A percentile compares a stretch with the other conserved stretches of the same genome.
Evolutionary conservation across 2,113 vertebrate species (phyloP).

Genomic region (Gallinago media): DNA sequence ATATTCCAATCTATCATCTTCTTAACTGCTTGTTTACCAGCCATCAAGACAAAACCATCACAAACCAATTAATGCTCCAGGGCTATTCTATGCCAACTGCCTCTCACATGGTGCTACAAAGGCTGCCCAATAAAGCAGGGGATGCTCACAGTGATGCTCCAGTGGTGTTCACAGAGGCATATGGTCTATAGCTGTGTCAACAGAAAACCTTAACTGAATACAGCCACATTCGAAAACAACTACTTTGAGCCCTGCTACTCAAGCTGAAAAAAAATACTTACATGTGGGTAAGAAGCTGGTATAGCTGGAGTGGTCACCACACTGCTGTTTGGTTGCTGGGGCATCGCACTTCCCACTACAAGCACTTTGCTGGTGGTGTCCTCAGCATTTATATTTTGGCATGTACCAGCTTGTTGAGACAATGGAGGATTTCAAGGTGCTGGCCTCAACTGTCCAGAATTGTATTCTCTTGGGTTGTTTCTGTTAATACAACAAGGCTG

Average conservation of each 20-base stretch:
- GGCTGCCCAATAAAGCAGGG: background rate
- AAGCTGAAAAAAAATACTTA: background rate
- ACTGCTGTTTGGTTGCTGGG: background rate
- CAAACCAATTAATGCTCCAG: background rate
- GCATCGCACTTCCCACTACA: background rate
- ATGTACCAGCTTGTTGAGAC: background rate
- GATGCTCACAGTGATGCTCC: background rate
- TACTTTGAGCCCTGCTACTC: background rate
- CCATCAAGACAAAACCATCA: background rate
- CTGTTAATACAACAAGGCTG: background rate
- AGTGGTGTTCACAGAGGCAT: background rate
- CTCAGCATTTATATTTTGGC: background rate
- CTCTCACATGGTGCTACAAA: background rate
- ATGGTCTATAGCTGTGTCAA: background rate
- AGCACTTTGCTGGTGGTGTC: background rate
- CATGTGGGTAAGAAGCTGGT: background rate
- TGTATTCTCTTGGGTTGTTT: background rate
- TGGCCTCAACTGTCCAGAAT: background rate
- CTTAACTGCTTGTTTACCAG: background rate
- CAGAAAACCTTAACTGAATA: background rate
- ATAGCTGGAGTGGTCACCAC: background rate
- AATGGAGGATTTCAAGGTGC: background rate
- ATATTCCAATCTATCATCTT: background rate
- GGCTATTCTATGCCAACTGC: background rate
- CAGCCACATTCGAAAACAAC: background rate